Evolutionary conservation across 2,888 invertebrate genomes (phyloP).

Genomic region (Sipha maydis): DNA sequence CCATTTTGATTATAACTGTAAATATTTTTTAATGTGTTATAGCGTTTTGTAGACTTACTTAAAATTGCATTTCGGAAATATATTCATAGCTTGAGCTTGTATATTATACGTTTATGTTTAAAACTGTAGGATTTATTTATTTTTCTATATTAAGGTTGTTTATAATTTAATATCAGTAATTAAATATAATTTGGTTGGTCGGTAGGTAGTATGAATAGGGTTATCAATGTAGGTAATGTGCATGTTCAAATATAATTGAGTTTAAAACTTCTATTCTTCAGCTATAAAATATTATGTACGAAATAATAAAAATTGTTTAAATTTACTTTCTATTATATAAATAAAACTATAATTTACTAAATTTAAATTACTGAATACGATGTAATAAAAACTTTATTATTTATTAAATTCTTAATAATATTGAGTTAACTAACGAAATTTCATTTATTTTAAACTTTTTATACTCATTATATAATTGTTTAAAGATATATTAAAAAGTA

Average conservation of each 20-base stretch:
- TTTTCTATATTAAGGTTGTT: slow-evolving; percentile 1
- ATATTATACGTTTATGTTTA: neutral
- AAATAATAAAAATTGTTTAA: neutral
- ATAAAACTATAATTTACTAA: slow-evolving; percentile 18
- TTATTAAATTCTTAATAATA: neutral
- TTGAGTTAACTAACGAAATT: neutral
- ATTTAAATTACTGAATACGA: neutral
- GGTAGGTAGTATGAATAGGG: neutral
- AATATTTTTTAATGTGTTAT: slow-evolving; percentile 2
- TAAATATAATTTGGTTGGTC: slow-evolving; percentile 7
- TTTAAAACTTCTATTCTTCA: slow-evolving; percentile 17
- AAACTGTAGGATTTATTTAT: neutral
- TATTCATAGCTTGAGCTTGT: neutral
- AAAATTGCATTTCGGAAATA: neutral
- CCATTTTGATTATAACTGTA: neutral
- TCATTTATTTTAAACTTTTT: neutral
- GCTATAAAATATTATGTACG: slow-evolving; percentile 1
- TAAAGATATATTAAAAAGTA: neutral
- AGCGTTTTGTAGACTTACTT: neutral
- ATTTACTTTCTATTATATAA: slow-evolving; percentile 13
- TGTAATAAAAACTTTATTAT: neutral
- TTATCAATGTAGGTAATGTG: slow-evolving; percentile 27
- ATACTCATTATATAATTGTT: neutral
- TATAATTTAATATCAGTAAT: slow-evolving; percentile 43
- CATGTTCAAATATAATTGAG: slow-evolving; percentile 37